phyloP scores from a whole-genome alignment of 2,888 invertebrate genomes.

The Agrotis segetum region DNA sequence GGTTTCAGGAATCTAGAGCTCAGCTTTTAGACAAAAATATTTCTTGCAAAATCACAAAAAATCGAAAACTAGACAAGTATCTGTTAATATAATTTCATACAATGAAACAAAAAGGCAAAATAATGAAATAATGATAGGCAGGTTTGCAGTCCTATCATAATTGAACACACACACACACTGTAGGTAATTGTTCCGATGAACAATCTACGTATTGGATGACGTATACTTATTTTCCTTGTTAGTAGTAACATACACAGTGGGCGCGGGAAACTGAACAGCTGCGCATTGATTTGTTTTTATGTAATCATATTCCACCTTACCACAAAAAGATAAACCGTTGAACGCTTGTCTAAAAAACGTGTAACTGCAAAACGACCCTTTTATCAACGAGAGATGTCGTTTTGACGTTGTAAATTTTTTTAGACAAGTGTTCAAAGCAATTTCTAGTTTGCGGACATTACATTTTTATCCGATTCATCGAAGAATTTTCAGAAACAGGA shows the following conservation, averaged over 20 bases:
- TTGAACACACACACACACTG: no score
- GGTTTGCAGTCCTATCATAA: not conserved
- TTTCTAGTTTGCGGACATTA: no score
- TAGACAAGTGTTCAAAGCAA: no score
- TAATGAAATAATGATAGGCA: not conserved
- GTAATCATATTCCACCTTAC: no score
- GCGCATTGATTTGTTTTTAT: slow-evolving; percentile 7
- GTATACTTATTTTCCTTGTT: not conserved
- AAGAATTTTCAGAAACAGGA: not conserved
- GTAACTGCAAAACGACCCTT: no score
- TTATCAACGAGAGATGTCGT: no score
- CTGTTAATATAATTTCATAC: not conserved
- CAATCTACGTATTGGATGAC: not conserved
- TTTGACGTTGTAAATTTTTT: no score
- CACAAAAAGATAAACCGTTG: no score
- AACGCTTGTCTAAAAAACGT: no score
- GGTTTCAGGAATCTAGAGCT: no score
- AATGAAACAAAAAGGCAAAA: not conserved
- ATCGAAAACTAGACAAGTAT: not conserved
- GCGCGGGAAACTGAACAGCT: slow-evolving; percentile 32
- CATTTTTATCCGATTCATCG: not conserved
- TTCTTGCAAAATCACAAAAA: no score
- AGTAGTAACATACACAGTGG: not conserved
- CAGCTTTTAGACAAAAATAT: no score
- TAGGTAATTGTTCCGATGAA: not conserved